Evolutionary conservation across 2,888 invertebrate genomes (phyloP).

Genomic region (Gastrophysa polygoni): DNA sequence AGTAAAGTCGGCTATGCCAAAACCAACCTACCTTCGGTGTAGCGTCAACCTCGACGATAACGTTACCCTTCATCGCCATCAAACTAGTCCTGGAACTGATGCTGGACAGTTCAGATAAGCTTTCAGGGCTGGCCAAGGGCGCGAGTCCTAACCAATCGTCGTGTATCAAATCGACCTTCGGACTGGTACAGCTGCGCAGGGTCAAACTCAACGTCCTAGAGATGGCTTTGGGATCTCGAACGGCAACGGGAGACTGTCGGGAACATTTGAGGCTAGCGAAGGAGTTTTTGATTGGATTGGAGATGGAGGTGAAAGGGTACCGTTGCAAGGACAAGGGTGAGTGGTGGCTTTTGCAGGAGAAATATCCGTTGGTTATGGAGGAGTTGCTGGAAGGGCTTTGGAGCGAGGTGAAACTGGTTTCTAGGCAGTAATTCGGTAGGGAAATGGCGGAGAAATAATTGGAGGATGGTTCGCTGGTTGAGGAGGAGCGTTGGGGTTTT

Average conservation of each 20-base stretch:
- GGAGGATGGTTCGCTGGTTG: slow-evolving; percentile 51
- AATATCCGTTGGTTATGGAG: slow-evolving; percentile 55
- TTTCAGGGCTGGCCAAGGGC: slow-evolving; percentile 83
- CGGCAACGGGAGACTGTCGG: slow-evolving; percentile 47
- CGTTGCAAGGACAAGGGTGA: slow-evolving; percentile 45
- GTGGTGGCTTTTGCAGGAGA: slow-evolving; percentile 51
- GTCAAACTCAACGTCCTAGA: slow-evolving; percentile 42
- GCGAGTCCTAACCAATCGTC: slow-evolving; percentile 75
- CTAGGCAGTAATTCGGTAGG: slow-evolving; percentile 64
- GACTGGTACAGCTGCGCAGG: slow-evolving; percentile 40
- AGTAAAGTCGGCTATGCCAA: too few relatives aligned
- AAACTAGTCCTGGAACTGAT: slow-evolving; percentile 72
- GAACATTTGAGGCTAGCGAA: not conserved
- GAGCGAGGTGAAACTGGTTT: slow-evolving; percentile 77
- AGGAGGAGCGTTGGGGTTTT: slow-evolving; percentile 71
- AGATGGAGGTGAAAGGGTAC: not conserved
- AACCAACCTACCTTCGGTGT: slow-evolving; percentile 42
- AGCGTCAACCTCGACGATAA: slow-evolving; percentile 46
- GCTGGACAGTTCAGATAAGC: slow-evolving; percentile 80
- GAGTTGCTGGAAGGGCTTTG: slow-evolving; percentile 60
- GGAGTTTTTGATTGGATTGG: not conserved
- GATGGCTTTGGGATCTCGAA: slow-evolving; percentile 28
- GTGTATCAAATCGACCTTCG: slow-evolving; percentile 62
- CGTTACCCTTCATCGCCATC: slow-evolving; percentile 57
- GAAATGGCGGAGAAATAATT: slow-evolving; percentile 54